Evolutionary conservation across 30 jellyfish, hydroid and myxozoan genomes (phyloP), one percentile per base, ranked within the genome.

Genomic region (Aurelia aurita complex sp. Pacific): DNA sequence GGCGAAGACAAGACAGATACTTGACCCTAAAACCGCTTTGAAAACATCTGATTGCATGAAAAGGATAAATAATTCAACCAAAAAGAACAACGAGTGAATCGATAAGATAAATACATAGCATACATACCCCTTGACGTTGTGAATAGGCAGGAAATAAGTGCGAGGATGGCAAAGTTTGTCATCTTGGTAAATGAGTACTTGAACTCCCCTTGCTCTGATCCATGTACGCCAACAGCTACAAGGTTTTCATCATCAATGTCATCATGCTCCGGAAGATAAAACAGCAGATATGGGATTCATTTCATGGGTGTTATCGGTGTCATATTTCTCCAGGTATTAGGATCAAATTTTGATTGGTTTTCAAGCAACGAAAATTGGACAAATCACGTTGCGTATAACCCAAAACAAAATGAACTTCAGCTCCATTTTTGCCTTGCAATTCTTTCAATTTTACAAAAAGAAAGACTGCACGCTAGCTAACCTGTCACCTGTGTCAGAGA

Each of bases 1-100:
- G 64, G 72, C 61, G 60, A 18, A 12, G 23, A 35, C 43, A 74
- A 53, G 17, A 50, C 16, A 54, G 59, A 61, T 69, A 82, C 83
- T 82, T 82, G 91, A 82, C 91, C 91, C 29, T 62, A 35, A 23
- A 69, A 82, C 91, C 91, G 74, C 84, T 70, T 70, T 67, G 61
- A 66, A 67, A 52, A 68, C 55, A 82, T 70, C 29, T 40, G 73
- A 64, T 64, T 36, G 17, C 46, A 46, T 15, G 10, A 36, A 46
- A 78, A 17, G 57, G 55, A 53, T 57, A 62, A 62, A 60, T 77
- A 60, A 29, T 19, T 8, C 5, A 46, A 23, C 23, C 55, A 29
- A 35, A 51, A 13, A n/a, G 42, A 51, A 34, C 59, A 16, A 67
- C 35, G 23, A 60, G 14, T n/a, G 67, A 61, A 0, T 12, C 61